phyloP scores from a whole-genome alignment of 2,888 invertebrate species.

The Listrodromus nycthemerus region DNA sequence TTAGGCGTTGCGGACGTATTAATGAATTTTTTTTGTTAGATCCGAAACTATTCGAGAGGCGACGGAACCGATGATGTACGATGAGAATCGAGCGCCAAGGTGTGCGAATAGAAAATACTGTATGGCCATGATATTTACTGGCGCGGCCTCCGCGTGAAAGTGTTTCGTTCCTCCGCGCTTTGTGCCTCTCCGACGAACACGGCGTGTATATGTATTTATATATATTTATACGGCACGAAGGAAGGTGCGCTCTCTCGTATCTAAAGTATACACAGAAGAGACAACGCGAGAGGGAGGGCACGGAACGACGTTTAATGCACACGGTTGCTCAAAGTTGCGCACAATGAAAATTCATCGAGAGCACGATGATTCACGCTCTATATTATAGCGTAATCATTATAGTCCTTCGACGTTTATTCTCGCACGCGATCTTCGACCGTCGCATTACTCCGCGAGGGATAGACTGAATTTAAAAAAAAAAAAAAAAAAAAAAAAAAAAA shows the following conservation, averaged over 20 bases:
- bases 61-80: slow-evolving; percentile 14
- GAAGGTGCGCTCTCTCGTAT: slow-evolving; percentile 42
- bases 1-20: neutral
- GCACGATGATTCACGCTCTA: slow-evolving; percentile 25
- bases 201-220: slow-evolving; percentile 3
- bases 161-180: slow-evolving; percentile 70
- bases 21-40: neutral
- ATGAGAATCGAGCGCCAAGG: slow-evolving; percentile 42
- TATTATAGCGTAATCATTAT: slow-evolving; percentile 5
- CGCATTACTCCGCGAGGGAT: neutral
- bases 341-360: slow-evolving; percentile 41
- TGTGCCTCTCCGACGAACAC: slow-evolving; percentile 32
- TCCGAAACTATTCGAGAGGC: slow-evolving; percentile 14
- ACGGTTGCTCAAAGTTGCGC: slow-evolving; percentile 24
- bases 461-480: neutral
- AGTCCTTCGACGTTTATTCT: slow-evolving; percentile 10
- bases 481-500: neutral
- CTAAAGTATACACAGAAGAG: slow-evolving; percentile 5
- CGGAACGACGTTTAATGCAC: slow-evolving; percentile 27
- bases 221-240: slow-evolving; percentile 13
- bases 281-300: slow-evolving; percentile 36
- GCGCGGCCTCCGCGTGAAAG: slow-evolving; percentile 81
- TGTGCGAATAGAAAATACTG: slow-evolving; percentile 71
- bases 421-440: slow-evolving; percentile 17
- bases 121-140: slow-evolving; percentile 83